Base-by-base conservation (phyloP, 1,140 invertebrate genomes). In the Drosophila truncata region DNA sequence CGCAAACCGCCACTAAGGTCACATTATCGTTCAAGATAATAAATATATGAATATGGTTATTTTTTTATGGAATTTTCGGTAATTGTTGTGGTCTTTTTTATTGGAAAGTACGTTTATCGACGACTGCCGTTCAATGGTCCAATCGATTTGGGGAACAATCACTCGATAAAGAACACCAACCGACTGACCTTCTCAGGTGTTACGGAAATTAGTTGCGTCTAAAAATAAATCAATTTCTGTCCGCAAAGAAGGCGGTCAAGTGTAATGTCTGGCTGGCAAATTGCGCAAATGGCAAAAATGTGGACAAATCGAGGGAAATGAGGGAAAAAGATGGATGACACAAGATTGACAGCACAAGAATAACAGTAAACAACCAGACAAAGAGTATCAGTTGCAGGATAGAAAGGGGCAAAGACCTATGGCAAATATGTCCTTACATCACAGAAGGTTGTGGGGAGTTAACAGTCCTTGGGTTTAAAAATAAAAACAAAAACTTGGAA, bases 211-310 rank as follows among this genome's bases (percentile, higher is more conserved):
- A 65, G 79, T 76, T 70, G 31, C 57, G 58, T 80, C 80, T 83
- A 83, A 70, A 82, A 63, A 80, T 80, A 88, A 82, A 88, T 88
- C 72, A 74, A 66, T 87, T 87, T 77, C 41, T 46, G 63, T 33
- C 18, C 20, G 59, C 58, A 18, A 23, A 50, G 67, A 65, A 62
- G 74, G 64, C 66, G 78, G 74, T 69, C 78, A 86, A 82, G 79
- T 85, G 63, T 67, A 82, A 66, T 66, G 78, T 67, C 70, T 69
- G 64, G 41, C 18, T 69, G 65, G n/a, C 71, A 73, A 82, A 72
- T 86, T 82, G 79, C 81, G 70, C 82, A 87, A 87, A 86, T 86
- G 73, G 46, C 50, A 42, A 44, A 52, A 67, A 70, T 64, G 62
- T 61, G 54, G 55, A 20, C 27, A 61, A 61, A 61, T 35, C n/a